Evolutionary conservation across 1,140 invertebrate species (phyloP).

Genomic region (Uloborus diversus): DNA sequence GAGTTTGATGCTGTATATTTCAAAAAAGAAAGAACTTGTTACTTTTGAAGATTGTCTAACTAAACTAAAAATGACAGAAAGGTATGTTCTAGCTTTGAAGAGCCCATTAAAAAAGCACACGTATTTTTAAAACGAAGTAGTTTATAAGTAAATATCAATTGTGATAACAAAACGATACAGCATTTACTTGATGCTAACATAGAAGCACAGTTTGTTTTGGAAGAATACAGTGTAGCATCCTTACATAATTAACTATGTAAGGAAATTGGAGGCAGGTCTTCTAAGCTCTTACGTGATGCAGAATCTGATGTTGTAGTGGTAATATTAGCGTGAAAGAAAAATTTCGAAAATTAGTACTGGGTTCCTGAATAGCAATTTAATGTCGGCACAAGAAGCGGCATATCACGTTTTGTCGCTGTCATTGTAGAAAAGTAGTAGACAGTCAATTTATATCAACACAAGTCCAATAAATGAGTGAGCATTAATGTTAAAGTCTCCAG

Average conservation of each 20-base stretch:
- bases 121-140: no score
- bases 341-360: background rate
- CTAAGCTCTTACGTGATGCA: background rate
- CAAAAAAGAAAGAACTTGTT: background rate
- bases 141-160: no score
- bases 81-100: background rate
- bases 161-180: background rate
- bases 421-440: background rate
- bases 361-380: constrained; percentile 1
- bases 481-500: no score
- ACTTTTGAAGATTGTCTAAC: background rate
- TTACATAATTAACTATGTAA: no score
- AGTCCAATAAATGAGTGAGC: background rate
- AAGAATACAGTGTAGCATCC: background rate
- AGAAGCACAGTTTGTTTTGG: background rate
- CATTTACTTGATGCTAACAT: background rate
- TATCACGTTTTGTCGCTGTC: background rate
- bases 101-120: background rate
- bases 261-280: background rate
- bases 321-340: background rate
- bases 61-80: background rate
- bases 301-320: background rate
- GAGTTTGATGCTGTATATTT: background rate
- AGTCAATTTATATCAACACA: background rate
- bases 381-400: background rate